A percentile compares a stretch with the other conserved stretches of the same genome.
Conservation (phyloP, 2,888 invertebrate species). For the Coenonympha glycerion region DNA sequence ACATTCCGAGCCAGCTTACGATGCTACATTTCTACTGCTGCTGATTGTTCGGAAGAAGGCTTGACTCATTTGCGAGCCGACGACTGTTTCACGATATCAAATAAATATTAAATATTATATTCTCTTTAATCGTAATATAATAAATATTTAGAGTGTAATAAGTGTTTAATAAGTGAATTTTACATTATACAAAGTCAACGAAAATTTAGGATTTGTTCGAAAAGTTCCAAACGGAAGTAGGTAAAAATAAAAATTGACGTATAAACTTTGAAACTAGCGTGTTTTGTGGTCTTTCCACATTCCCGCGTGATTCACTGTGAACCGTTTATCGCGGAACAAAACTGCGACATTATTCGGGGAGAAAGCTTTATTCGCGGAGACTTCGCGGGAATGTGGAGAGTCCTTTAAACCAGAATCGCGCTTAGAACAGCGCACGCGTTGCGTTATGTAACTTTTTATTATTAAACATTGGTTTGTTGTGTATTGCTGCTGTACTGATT, state of each 20-base stretch:
- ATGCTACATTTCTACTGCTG: slow-evolving; percentile 30
- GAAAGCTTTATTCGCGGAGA: too few species aligned
- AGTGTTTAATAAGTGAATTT: slow-evolving; percentile 14
- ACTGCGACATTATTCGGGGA: too few species aligned
- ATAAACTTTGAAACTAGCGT: too few species aligned
- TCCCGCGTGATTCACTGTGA: too few species aligned
- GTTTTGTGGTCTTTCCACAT: too few species aligned
- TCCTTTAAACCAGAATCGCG: too few species aligned
- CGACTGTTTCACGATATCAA: slow-evolving; percentile 9
- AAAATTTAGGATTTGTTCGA: slow-evolving; percentile 8
- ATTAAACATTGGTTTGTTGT: too few species aligned
- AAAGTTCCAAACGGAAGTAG: slow-evolving; percentile 6
- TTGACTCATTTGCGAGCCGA: background rate
- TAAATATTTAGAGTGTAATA: slow-evolving; percentile 30
- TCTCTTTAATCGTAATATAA: slow-evolving; percentile 2
- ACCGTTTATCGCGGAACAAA: too few species aligned
- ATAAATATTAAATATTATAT: slow-evolving; percentile 8
- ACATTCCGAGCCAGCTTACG: slow-evolving; percentile 55
- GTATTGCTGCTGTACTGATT: too few species aligned
- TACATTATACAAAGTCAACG: slow-evolving; percentile 18
- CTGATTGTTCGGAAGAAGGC: background rate
- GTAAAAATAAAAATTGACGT: background rate
- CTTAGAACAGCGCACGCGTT: too few species aligned
- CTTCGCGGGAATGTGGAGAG: too few species aligned
- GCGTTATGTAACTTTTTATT: too few species aligned